A percentile compares a stretch with the other conserved stretches of the same genome.
phyloP scores from a whole-genome alignment of 2,888 invertebrate genomes.

The Microchrysa polita region DNA sequence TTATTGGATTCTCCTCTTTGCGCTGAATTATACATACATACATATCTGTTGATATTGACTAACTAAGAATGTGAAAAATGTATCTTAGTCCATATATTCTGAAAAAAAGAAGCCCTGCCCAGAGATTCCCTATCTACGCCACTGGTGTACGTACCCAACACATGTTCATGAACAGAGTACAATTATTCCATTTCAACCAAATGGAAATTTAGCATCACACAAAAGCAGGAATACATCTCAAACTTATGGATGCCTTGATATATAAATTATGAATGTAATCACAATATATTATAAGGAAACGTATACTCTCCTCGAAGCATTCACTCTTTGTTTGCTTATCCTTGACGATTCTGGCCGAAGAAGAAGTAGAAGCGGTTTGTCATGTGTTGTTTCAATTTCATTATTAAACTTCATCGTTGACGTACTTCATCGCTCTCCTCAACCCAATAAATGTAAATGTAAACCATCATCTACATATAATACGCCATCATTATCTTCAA shows the following conservation, averaged over 20 bases:
- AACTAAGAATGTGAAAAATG: too few relatives aligned
- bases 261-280: constrained; percentile 45
- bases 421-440: constrained; percentile 34
- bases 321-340: constrained; percentile 16
- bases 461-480: constrained; percentile 47
- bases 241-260: constrained; percentile 36
- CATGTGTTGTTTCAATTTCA: constrained; percentile 36
- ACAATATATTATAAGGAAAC: constrained; percentile 43
- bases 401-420: constrained; percentile 41
- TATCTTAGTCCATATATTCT: too few relatives aligned
- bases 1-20: too few relatives aligned
- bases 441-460: constrained; percentile 45
- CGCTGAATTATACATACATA: too few relatives aligned
- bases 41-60: too few relatives aligned
- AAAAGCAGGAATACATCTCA: constrained; percentile 18
- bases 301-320: background rate
- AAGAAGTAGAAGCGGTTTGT: constrained; percentile 18
- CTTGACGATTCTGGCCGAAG: background rate
- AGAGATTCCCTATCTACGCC: too few relatives aligned
- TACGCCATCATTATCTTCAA: constrained; percentile 52
- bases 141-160: too few relatives aligned
- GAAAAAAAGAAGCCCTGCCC: too few relatives aligned
- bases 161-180: too few relatives aligned
- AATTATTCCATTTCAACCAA: constrained; percentile 10
- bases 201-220: constrained; percentile 10